These are phyloP conservation scores for Apaloderma vittatum DNA, from an alignment of 2,113 vertebrate genomes.

Conservation along the genomic window DNA sequence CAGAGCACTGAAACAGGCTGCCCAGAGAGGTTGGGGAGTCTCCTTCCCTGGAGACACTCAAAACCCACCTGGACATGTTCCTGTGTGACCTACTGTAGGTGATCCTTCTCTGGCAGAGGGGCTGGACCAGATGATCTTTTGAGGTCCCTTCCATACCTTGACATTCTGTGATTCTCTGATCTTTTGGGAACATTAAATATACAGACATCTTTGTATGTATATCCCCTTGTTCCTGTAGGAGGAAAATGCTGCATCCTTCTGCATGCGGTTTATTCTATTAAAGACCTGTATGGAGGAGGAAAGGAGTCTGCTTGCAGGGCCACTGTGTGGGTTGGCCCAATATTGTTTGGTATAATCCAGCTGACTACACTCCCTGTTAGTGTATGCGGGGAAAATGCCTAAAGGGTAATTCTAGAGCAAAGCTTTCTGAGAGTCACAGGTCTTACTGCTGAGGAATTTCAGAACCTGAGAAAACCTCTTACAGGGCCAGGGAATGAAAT, in stretches of 20 bases:
- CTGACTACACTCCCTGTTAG: not conserved
- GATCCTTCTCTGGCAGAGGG: no score
- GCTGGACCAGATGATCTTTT: no score
- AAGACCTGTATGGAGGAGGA: not conserved
- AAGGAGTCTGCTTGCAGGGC: not conserved
- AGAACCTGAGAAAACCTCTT: not conserved
- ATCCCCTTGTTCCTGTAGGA: not conserved
- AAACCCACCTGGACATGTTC: no score
- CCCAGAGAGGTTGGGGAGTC: no score
- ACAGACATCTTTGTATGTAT: not conserved
- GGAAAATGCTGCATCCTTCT: not conserved
- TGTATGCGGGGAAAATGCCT: not conserved
- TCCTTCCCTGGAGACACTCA: no score
- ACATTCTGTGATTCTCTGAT: no score
- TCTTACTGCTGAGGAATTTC: not conserved
- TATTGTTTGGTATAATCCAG: not conserved
- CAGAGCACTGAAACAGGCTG: no score
- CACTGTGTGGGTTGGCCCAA: rapidly evolving
- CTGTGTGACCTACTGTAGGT: no score
- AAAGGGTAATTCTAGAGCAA: not conserved
- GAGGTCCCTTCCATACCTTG: no score
- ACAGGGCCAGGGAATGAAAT: not conserved
- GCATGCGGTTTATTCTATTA: not conserved
- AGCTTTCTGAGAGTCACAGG: not conserved
- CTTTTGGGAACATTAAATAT: not conserved